Conservation (phyloP, 2,888 invertebrate genomes). For the Drosophila atripex region DNA sequence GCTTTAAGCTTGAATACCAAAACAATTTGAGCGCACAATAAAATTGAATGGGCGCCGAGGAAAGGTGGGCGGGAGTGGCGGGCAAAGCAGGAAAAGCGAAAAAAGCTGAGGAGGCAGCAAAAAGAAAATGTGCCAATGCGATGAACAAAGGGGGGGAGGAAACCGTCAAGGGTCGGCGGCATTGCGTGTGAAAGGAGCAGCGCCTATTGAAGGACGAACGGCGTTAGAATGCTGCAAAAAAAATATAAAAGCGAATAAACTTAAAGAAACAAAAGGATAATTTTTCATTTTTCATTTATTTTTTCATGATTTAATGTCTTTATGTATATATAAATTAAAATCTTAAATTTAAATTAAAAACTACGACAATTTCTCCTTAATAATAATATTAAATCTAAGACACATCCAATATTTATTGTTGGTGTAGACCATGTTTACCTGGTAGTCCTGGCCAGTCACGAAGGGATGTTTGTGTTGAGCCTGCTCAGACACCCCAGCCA, state of each 20-base stretch:
- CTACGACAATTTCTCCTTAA: no score
- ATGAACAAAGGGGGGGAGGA: slow-evolving; percentile 32
- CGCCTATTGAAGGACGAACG: slow-evolving; percentile 74
- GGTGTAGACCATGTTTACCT: slow-evolving; percentile 67
- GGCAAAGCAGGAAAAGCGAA: slow-evolving; percentile 10
- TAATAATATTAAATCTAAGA: no score
- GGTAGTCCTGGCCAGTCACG: slow-evolving; percentile 47
- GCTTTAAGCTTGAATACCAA: slow-evolving; percentile 79
- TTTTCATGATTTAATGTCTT: background rate
- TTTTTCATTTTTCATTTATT: background rate
- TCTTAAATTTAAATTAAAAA: no score
- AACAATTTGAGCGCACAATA: slow-evolving; percentile 78
- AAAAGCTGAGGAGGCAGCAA: slow-evolving; percentile 51
- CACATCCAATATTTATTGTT: background rate
- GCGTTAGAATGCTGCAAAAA: slow-evolving; percentile 70
- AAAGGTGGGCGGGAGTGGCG: slow-evolving; percentile 5
- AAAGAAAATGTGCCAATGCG: slow-evolving; percentile 61
- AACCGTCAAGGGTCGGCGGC: slow-evolving; percentile 22
- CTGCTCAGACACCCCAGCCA: slow-evolving; percentile 7
- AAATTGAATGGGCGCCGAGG: slow-evolving; percentile 69
- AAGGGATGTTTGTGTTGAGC: slow-evolving; percentile 46
- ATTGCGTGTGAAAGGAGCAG: slow-evolving; percentile 75
- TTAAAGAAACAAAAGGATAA: slow-evolving; percentile 1
- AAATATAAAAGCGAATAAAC: slow-evolving; percentile 10
- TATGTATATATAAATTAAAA: no score